phyloP scores from a whole-genome alignment of 2,797 vertebrate species.

The Nyctibius grandis region DNA sequence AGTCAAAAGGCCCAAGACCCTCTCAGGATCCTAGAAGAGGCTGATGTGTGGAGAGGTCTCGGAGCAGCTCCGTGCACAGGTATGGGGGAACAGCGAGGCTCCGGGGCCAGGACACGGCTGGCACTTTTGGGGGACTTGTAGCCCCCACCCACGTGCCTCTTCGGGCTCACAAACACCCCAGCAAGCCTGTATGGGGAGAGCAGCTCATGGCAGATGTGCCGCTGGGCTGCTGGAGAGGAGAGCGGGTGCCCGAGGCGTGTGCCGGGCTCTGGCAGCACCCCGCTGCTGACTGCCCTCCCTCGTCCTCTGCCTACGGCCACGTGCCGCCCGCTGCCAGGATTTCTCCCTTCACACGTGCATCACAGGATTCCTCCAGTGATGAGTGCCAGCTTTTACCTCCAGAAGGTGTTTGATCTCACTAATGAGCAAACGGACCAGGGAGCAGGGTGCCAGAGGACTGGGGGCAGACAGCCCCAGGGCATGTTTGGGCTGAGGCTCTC shows the following conservation, averaged over 20 bases:
- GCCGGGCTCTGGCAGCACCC: background rate
- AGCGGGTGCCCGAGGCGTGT: rapidly evolving
- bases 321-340: background rate
- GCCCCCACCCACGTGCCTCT: rapidly evolving
- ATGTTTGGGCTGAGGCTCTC: rapidly evolving
- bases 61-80: background rate
- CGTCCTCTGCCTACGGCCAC: rapidly evolving
- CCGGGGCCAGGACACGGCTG: background rate
- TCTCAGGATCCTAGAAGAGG: rapidly evolving
- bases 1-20: rapidly evolving
- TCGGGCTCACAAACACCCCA: background rate
- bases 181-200: no score
- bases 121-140: background rate
- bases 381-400: background rate
- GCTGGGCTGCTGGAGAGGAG: background rate
- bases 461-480: rapidly evolving
- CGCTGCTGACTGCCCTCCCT: background rate
- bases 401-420: background rate
- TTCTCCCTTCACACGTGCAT: rapidly evolving
- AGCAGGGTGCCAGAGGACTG: rapidly evolving
- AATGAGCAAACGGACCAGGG: background rate
- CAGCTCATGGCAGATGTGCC: rapidly evolving
- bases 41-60: rapidly evolving
- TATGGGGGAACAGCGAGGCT: background rate
- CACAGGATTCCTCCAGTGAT: background rate